phyloP scores from a whole-genome alignment of 2,113 vertebrate species.

The Loxodonta africana region DNA sequence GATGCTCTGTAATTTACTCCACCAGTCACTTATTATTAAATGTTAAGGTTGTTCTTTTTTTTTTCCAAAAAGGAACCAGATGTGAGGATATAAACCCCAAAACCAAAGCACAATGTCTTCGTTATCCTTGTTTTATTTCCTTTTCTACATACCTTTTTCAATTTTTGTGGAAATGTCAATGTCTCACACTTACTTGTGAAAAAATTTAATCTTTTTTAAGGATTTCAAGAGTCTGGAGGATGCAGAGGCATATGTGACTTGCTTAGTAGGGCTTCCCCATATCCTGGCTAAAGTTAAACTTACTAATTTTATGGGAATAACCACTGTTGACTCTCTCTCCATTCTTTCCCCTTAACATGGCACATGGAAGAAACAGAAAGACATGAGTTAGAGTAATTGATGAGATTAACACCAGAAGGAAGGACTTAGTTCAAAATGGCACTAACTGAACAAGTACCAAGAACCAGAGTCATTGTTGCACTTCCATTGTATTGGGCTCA shows the following conservation, averaged over 20 bases:
- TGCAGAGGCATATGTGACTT: background rate
- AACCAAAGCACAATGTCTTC: background rate
- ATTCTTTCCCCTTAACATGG: background rate
- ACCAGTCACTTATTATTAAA: background rate
- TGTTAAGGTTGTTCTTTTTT: constrained; percentile 13
- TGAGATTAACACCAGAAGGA: background rate
- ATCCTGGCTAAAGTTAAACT: background rate
- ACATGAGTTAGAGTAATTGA: background rate
- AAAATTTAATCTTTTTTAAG: background rate
- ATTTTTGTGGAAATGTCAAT: background rate
- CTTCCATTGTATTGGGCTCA: accelerated
- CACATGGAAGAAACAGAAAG: background rate
- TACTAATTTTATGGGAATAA: background rate
- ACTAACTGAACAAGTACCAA: background rate
- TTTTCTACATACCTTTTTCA: background rate
- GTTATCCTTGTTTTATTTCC: background rate
- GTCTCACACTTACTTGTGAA: background rate
- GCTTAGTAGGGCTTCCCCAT: background rate
- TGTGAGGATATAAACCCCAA: background rate
- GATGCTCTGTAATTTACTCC: constrained; percentile 52
- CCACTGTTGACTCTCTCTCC: background rate
- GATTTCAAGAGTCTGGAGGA: background rate
- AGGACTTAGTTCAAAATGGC: background rate
- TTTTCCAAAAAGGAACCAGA: constrained; percentile 22
- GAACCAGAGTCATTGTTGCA: background rate